These are phyloP conservation scores for Drosophila phalerata DNA, from an alignment of 2,888 invertebrate genomes.

Conservation along the genomic window DNA sequence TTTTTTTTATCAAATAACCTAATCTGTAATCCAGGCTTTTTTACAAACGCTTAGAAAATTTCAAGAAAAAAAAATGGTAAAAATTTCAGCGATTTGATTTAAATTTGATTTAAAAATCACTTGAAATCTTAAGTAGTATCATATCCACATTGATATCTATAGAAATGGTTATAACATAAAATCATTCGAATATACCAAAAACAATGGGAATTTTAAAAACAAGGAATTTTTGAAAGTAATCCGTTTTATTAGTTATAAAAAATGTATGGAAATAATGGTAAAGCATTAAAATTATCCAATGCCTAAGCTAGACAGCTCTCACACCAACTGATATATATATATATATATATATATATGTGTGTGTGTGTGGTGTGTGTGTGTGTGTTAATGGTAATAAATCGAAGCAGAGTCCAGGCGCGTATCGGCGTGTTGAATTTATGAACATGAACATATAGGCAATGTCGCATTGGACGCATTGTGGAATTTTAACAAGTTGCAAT, in stretches of 20 bases:
- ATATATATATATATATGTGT: background rate
- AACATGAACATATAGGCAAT: conserved; percentile 60
- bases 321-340: background rate
- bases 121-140: too few species aligned
- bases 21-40: too few species aligned
- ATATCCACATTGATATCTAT: too few species aligned
- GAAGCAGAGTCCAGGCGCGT: conserved; percentile 17
- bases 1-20: too few species aligned
- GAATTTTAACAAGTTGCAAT: conserved; percentile 80
- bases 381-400: conserved; percentile 18
- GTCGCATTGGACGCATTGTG: conserved; percentile 52
- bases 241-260: too few species aligned
- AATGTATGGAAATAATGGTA: background rate
- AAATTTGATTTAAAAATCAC: too few species aligned
- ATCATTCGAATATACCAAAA: too few species aligned
- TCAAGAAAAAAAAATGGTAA: too few species aligned
- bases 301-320: background rate
- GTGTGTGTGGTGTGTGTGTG: conserved; percentile 5
- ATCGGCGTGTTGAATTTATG: conserved; percentile 70
- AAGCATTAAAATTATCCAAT: background rate
- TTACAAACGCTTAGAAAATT: too few species aligned
- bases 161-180: background rate
- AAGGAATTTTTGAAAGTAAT: background rate
- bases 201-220: background rate
- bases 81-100: too few species aligned